Conservation (phyloP, 2,888 invertebrate species). For the Dysmachus trigonus region DNA sequence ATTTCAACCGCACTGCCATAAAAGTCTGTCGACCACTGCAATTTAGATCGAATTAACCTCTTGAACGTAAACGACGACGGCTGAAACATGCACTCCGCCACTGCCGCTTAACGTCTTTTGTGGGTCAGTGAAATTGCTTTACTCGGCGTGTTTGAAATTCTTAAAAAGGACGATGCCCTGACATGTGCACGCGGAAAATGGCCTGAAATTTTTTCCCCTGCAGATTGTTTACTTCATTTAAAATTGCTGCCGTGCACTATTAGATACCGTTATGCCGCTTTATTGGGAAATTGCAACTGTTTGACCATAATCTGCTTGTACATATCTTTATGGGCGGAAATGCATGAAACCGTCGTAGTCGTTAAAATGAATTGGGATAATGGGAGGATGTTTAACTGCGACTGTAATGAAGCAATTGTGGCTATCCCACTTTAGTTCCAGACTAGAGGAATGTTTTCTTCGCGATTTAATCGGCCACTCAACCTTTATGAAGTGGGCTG, state of each 20-base stretch:
- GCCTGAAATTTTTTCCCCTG: not conserved
- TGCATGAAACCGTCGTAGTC: not conserved
- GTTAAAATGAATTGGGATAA: not conserved
- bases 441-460: not conserved
- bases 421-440: not conserved
- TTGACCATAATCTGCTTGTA: not conserved
- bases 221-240: not conserved
- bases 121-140: not conserved
- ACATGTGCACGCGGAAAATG: not conserved
- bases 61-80: not conserved
- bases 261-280: not conserved
- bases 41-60: not conserved
- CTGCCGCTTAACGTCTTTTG: not conserved
- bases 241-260: not conserved
- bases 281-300: not conserved
- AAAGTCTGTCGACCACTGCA: not conserved
- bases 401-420: not conserved
- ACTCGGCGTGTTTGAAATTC: not conserved
- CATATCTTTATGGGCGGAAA: not conserved
- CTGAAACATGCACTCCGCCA: not conserved
- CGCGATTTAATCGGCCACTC: not conserved
- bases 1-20: no score
- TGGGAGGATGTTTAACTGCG: not conserved
- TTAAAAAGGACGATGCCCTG: not conserved
- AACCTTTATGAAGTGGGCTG: not conserved